A percentile compares a stretch with the other conserved stretches of the same genome.
Conservation (phyloP, 2,888 invertebrate genomes). For the Zygothrica quintamaculata region DNA sequence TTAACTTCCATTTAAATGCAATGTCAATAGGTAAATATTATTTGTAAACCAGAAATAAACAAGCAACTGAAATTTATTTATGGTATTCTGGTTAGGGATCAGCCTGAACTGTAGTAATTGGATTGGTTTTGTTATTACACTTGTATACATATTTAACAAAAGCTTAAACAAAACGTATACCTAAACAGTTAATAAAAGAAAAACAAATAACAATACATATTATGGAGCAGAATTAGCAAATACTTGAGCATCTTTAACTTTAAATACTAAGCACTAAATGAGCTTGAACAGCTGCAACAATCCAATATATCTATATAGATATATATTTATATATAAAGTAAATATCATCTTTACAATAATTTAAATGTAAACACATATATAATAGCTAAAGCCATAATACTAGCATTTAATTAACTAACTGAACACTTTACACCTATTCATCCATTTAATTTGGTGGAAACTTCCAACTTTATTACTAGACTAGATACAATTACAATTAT, state of each 20-base stretch:
- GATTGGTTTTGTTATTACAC: slow-evolving; percentile 35
- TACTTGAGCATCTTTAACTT: slow-evolving; percentile 27
- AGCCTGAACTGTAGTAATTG: slow-evolving; percentile 52
- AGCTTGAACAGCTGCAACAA: slow-evolving; percentile 70
- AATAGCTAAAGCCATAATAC: not conserved
- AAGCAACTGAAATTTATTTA: slow-evolving; percentile 43
- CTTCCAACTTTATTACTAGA: too few relatives aligned
- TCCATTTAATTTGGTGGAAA: too few relatives aligned
- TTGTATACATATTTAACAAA: slow-evolving; percentile 26
- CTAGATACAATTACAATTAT: not conserved
- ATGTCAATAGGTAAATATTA: slow-evolving; percentile 59
- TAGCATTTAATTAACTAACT: too few relatives aligned
- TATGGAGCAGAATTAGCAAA: slow-evolving; percentile 38
- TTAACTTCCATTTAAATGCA: slow-evolving; percentile 51
- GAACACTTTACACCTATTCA: too few relatives aligned
- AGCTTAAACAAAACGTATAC: slow-evolving; percentile 17
- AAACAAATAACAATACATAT: slow-evolving; percentile 18
- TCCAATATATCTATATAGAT: slow-evolving; percentile 23
- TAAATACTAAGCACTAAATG: slow-evolving; percentile 48
- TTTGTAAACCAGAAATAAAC: slow-evolving; percentile 43
- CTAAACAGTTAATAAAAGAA: slow-evolving; percentile 38
- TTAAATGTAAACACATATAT: too few relatives aligned
- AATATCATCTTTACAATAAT: too few relatives aligned
- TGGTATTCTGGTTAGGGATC: slow-evolving; percentile 48
- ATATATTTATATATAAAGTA: too few relatives aligned